Conservation (phyloP, 2,797 vertebrate species). For the Acanthurus lineatus region DNA sequence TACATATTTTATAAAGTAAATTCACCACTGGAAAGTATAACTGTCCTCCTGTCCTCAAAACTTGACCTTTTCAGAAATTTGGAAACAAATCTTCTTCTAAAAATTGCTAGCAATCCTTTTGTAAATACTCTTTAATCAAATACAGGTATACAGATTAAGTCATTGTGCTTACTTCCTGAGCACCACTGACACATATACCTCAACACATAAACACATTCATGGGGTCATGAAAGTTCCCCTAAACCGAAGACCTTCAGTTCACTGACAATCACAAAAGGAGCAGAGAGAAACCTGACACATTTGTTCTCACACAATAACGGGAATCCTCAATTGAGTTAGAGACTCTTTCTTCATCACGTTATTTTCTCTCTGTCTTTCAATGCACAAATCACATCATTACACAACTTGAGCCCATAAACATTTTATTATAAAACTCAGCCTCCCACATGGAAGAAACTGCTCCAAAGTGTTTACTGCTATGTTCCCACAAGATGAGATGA, state of each 20-base stretch:
- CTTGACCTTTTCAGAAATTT: not conserved
- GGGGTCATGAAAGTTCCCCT: not conserved
- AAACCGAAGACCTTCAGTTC: not conserved
- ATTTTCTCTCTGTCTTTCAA: not conserved
- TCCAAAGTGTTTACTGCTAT: constrained; percentile 35
- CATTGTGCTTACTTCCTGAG: not conserved
- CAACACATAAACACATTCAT: not conserved
- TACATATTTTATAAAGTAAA: not conserved
- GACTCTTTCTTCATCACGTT: not conserved
- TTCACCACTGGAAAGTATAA: not conserved
- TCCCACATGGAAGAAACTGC: constrained; percentile 36
- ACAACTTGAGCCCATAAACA: constrained; percentile 56
- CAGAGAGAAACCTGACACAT: not conserved
- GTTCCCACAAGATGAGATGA: constrained; percentile 45
- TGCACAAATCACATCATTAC: constrained; percentile 49
- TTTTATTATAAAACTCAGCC: constrained; percentile 72
- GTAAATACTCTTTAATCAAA: not conserved
- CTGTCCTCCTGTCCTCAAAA: not conserved
- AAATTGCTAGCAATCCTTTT: not conserved
- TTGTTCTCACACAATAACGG: not conserved
- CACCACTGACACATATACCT: not conserved
- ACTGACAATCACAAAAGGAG: not conserved
- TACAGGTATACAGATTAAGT: no score
- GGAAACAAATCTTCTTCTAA: not conserved
- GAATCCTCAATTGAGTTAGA: not conserved